Evolutionary conservation across 2,888 invertebrate genomes (phyloP), one percentile per base, ranked within the genome.

Genomic region (Drosophila niveifrons): DNA sequence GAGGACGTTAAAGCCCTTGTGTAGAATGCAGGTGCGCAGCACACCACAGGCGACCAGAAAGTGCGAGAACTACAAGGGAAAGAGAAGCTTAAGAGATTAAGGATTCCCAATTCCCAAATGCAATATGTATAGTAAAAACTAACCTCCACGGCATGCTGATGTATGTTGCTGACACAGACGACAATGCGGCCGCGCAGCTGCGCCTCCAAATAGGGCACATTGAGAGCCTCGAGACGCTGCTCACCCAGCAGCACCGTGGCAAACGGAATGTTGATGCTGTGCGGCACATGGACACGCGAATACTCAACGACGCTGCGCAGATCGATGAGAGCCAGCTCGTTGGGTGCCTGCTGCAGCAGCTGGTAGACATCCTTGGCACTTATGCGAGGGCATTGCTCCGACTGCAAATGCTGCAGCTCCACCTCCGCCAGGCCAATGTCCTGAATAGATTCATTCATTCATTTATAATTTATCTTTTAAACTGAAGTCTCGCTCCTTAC

Each of bases 231-330:
- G 7, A 96, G 92, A 80, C 96, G 95, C 55, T 94, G 94, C 72
- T 95, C 95, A 0, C 95, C 95, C 55, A 96, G 93, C 70, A 95
- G 95, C 0, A 97, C 95, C 15, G 96, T 95, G 48, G 96, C 95
- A 92, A 96, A 97, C 2, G 98, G 98, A 89, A 98, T 95, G 93
- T 98, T 98, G 56, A 98, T 94, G 91, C 98, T 97, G 53, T 95
- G 95, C 11, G 95, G 94, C 59, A 98, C 94, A 70, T 96, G 95
- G 59, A 96, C 96, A 81, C 96, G 95, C 68, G 95, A 95, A 91
- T 94, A 98, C 47, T 92, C 91, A 6, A 89, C 78, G 8, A 85
- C 85, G 51, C 83, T 90, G 13, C 97, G 94, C 53, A 96, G 93
- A 92, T 97, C 97, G 39, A 97, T 93, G 1, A 95, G 93, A 13